These are phyloP conservation scores for Diplogasteroides magnus DNA, from an alignment of 1,140 invertebrate genomes.

Conservation along the genomic window DNA sequence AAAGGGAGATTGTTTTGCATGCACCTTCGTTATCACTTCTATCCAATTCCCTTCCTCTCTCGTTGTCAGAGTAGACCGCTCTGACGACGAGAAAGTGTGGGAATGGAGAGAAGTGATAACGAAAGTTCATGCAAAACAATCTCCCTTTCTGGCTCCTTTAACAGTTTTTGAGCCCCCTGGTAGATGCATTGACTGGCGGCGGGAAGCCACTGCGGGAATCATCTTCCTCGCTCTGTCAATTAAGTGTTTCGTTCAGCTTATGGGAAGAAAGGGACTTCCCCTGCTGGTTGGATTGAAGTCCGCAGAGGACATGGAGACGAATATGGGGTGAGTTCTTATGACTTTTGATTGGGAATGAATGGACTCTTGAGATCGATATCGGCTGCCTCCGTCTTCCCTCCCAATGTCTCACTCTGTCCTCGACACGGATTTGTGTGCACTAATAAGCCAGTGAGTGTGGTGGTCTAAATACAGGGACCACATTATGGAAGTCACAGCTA, in stretches of 20 bases:
- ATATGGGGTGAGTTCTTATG: no score
- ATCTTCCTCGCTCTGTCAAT: not conserved
- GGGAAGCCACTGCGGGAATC: not conserved
- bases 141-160: no score
- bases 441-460: constrained; percentile 5
- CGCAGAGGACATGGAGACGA: not conserved
- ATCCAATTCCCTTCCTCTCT: no score
- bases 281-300: not conserved
- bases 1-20: no score
- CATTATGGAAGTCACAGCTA: no score
- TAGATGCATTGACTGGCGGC: not conserved
- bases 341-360: not conserved
- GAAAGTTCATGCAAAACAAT: no score
- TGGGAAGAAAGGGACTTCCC: not conserved
- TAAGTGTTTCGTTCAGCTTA: not conserved
- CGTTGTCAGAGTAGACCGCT: no score
- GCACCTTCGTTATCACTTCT: no score
- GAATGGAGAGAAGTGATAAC: no score
- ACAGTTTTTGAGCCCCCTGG: no score
- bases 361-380: constrained; percentile 1
- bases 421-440: constrained; percentile 23
- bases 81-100: no score
- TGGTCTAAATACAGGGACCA: no score
- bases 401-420: constrained; percentile 20
- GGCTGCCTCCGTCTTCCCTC: constrained; percentile 13